Evolutionary conservation across 2,113 vertebrate genomes (phyloP), one percentile per base, ranked within the genome.

Genomic region (Hemiscyllium ocellatum): DNA sequence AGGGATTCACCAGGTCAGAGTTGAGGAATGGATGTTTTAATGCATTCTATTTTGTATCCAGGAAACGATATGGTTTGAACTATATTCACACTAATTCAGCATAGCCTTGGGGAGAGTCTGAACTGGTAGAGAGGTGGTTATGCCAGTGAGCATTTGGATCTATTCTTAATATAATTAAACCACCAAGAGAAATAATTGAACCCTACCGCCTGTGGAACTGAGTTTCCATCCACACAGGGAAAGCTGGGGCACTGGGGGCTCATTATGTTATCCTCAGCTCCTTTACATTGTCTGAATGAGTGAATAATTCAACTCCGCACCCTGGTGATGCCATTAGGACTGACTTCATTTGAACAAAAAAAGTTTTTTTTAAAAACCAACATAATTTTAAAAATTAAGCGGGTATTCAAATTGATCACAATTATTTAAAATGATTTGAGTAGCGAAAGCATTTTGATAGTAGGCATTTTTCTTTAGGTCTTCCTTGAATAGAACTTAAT

Each of bases 251-350:
- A 66, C 33, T 5, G 61, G 89, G 85, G 89, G 89, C 29, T 93
- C n/a, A 93, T 93, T 66, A 93, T 66, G n/a, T 66, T 93, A 93
- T 37, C 66, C 52, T 90, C 87, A 29, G 33, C 87, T 61, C 87
- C 52, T 17, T 33, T 90, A 61, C 29, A 90, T 61, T 56, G 52
- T 90, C 50, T 90, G 52, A 90, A 90, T 90, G 29, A 90, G 87
- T 90, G 87, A 90, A 90, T 33, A 90, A 90, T 90, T 61, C 87
- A 90, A 65, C 26, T 61, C 52, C 61, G 87, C 52, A 90, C 87
- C 87, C 87, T 90, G 87, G 50, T 61, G 87, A 17, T 90, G 87
- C 29, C 87, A 61, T 90, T 90, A 90, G 52, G 87, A 90, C 20
- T 66, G 89, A 66, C 19, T 65, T n/a, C 33, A 91, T 91, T 66